phyloP scores from a whole-genome alignment of 2,113 vertebrate species.

The Mus pahari region DNA sequence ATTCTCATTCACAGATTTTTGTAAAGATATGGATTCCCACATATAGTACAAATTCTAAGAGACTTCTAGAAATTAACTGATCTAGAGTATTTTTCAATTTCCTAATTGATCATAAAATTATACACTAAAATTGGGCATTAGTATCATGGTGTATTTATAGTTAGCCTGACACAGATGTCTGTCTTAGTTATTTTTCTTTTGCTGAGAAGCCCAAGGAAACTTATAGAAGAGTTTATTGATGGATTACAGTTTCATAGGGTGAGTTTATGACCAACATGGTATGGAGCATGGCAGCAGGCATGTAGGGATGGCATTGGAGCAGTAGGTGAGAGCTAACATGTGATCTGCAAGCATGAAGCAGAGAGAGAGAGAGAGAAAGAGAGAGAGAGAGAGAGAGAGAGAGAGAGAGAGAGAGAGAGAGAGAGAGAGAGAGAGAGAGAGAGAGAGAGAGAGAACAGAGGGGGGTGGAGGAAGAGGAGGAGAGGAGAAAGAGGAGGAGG shows the following conservation, averaged over 20 bases:
- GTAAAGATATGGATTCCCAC: conserved; percentile 11
- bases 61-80: conserved; percentile 4
- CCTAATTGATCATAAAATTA: neutral
- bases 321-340: neutral
- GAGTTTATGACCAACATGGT: neutral
- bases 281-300: neutral
- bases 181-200: neutral
- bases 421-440: no score
- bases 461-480: no score
- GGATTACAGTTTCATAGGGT: neutral
- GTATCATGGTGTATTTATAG: neutral
- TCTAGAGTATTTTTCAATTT: conserved; percentile 12
- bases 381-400: no score
- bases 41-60: neutral
- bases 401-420: no score
- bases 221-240: neutral
- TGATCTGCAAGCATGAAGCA: neutral
- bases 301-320: neutral
- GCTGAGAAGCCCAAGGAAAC: no score
- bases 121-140: neutral
- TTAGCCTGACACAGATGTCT: neutral
- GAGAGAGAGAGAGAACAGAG: rapidly evolving
- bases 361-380: no score
- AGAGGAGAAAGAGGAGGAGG: neutral
- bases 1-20: conserved; percentile 7